These are phyloP conservation scores for Hippocampus zosterae DNA, from an alignment of 2,113 vertebrate species.

Conservation along the genomic window DNA sequence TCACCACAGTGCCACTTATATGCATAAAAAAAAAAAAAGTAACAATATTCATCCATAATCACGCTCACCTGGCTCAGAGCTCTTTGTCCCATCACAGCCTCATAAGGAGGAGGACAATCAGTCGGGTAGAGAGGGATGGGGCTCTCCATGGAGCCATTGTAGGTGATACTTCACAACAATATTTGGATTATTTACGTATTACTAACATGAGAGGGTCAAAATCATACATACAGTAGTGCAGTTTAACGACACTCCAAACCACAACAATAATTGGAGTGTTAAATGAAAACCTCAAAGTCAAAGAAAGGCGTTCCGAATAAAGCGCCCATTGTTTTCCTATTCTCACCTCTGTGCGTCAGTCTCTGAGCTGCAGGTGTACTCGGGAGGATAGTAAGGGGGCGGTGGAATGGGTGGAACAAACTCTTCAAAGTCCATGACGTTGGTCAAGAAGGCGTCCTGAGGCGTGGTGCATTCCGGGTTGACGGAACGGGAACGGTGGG, in stretches of 20 bases:
- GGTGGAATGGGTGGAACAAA: constrained; percentile 94
- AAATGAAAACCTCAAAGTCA: background rate
- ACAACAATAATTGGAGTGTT: too few relatives aligned
- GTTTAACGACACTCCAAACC: too few relatives aligned
- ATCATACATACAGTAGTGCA: too few relatives aligned
- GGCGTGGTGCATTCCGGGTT: constrained; percentile 88
- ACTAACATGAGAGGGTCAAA: too few relatives aligned
- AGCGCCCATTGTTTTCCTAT: background rate
- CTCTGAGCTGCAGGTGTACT: constrained; percentile 97
- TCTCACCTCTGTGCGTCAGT: constrained; percentile 89
- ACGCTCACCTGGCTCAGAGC: constrained; percentile 82
- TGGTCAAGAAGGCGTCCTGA: constrained; percentile 85
- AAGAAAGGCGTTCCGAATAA: background rate
- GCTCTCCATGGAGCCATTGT: constrained; percentile 97
- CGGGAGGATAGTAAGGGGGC: constrained; percentile 91
- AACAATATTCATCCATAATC: background rate
- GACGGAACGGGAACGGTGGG: constrained; percentile 83
- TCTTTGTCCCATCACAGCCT: constrained; percentile 89
- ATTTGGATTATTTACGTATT: too few relatives aligned
- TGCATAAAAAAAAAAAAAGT: background rate
- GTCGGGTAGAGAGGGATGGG: constrained; percentile 90
- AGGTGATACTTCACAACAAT: constrained; percentile 80
- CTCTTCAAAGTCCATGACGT: constrained; percentile 92
- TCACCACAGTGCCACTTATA: constrained; percentile 41
- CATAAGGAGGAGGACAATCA: constrained; percentile 91